Conservation (phyloP, 2,113 vertebrate species). For the Numida meleagris region DNA sequence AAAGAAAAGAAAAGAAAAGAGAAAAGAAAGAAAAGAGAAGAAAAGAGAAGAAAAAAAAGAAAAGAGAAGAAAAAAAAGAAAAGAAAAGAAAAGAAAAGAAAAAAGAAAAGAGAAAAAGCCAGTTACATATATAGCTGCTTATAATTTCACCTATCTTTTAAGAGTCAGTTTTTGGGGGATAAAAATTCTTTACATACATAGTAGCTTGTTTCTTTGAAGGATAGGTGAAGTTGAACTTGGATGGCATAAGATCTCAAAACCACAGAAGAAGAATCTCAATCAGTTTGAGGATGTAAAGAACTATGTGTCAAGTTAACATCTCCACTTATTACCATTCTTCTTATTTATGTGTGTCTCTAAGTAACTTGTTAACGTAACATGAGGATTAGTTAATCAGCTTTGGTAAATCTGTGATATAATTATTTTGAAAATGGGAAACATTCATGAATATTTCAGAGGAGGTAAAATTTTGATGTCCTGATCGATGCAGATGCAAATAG, state of each 20-base stretch:
- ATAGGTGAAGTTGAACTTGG: background rate
- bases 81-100: too few relatives aligned
- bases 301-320: background rate
- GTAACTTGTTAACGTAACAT: background rate
- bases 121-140: background rate
- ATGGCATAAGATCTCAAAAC: background rate
- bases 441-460: background rate
- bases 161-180: background rate
- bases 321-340: background rate
- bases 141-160: background rate
- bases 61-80: too few relatives aligned
- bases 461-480: background rate
- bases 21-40: too few relatives aligned
- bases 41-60: too few relatives aligned
- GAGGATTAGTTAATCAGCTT: background rate
- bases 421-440: background rate
- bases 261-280: background rate
- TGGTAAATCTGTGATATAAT: background rate
- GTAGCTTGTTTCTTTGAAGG: background rate
- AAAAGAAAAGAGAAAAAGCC: too few relatives aligned
- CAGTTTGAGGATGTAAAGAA: background rate
- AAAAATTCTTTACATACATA: rapidly evolving
- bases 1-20: too few relatives aligned
- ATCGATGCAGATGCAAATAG: background rate
- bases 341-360: background rate